These are phyloP conservation scores for Apostichopus californicus DNA, from an alignment of 35 echinoderm and acorn worm species.

Conservation along the genomic window DNA sequence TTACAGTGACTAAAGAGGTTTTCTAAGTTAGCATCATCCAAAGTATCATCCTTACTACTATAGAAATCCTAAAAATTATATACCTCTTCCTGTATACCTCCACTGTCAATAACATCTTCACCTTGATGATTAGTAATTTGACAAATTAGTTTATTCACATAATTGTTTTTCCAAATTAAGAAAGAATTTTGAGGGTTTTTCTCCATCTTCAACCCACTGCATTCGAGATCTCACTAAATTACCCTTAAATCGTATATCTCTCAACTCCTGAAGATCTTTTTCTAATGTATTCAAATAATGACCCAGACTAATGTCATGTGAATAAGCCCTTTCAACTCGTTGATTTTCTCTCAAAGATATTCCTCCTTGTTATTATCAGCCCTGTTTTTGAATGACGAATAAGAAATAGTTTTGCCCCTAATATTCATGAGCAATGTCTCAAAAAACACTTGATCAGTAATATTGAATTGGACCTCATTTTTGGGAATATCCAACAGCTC, in stretches of 20 bases:
- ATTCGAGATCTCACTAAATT: too few relatives aligned
- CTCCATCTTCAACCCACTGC: too few relatives aligned
- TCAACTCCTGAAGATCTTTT: conserved; percentile 22
- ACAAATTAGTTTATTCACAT: neutral
- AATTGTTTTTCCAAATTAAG: neutral
- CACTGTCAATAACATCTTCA: neutral
- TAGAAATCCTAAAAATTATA: too few relatives aligned
- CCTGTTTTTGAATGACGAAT: neutral
- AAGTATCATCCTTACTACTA: neutral
- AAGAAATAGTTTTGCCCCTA: neutral
- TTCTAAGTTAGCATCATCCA: neutral
- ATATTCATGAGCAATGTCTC: conserved; percentile 6
- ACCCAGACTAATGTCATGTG: neutral
- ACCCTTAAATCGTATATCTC: too few relatives aligned
- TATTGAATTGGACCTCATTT: neutral
- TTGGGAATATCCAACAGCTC: neutral
- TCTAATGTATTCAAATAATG: neutral
- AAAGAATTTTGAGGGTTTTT: too few relatives aligned
- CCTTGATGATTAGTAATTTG: neutral
- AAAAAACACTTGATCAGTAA: neutral
- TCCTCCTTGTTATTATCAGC: neutral
- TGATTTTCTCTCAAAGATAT: conserved; percentile 4
- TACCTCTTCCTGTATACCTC: neutral
- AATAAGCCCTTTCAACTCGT: neutral
- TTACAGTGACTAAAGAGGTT: neutral